Evolutionary conservation across 1,140 invertebrate genomes (phyloP).

Genomic region (Anastrepha obliqua): DNA sequence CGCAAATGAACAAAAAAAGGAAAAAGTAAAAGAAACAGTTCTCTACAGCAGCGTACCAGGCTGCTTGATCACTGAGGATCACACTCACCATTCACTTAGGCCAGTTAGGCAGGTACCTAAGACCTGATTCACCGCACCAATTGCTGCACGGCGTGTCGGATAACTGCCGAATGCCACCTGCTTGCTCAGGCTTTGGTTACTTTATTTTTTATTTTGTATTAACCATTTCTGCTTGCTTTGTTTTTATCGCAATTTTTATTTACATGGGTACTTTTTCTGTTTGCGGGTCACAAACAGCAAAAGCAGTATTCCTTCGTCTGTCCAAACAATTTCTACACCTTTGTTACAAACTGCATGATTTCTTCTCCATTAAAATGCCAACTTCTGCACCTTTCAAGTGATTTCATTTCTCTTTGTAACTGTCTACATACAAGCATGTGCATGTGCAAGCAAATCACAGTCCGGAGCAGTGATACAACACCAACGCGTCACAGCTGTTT

Average conservation of each 20-base stretch:
- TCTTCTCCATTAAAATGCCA: neutral
- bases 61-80: slow-evolving; percentile 25
- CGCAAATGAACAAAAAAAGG: neutral
- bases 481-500: slow-evolving; percentile 25
- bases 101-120: neutral
- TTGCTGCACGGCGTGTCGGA: neutral
- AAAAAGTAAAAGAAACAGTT: neutral
- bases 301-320: neutral
- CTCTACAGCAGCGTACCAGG: neutral
- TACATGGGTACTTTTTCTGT: neutral
- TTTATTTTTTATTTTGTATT: neutral
- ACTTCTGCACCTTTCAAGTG: neutral
- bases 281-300: neutral
- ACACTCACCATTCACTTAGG: neutral
- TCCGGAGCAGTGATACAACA: neutral
- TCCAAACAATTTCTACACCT: slow-evolving; percentile 14
- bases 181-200: slow-evolving; percentile 4
- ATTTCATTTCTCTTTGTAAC: neutral
- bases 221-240: neutral
- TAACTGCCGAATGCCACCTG: slow-evolving; percentile 38
- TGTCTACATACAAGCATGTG: slow-evolving; percentile 3
- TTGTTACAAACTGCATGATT: neutral
- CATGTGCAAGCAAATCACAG: slow-evolving; percentile 34
- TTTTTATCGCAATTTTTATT: neutral
- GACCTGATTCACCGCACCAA: neutral